Conservation (phyloP, 2,888 invertebrate species). For the Mythimna loreyi region DNA sequence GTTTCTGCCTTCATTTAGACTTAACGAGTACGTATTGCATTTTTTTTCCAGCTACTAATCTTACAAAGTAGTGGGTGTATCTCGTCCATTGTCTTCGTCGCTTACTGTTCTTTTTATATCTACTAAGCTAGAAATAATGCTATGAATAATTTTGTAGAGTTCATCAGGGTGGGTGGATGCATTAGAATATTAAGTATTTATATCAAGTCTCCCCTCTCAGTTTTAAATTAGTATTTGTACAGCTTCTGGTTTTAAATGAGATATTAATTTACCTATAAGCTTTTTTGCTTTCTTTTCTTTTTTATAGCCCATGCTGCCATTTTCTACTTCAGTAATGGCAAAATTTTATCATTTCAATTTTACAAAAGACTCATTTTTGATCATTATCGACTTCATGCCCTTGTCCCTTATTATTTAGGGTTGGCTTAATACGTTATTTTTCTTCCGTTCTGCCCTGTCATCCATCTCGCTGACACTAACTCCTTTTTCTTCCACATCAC, state of each 20-base stretch:
- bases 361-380: background rate
- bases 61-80: conserved; percentile 8
- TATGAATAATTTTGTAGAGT: conserved; percentile 1
- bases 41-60: conserved; percentile 13
- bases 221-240: background rate
- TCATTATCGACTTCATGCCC: too few species aligned
- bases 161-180: background rate
- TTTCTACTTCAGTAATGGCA: background rate
- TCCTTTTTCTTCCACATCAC: too few species aligned
- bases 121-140: background rate
- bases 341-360: background rate
- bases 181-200: background rate
- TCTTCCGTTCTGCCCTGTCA: too few species aligned
- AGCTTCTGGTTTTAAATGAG: background rate
- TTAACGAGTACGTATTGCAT: background rate
- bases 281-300: background rate
- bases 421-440: too few species aligned
- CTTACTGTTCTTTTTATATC: background rate
- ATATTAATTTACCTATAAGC: background rate
- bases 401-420: too few species aligned
- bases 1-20: background rate
- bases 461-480: too few species aligned
- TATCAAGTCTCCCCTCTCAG: background rate
- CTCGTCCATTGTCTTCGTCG: conserved; percentile 7
- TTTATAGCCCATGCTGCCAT: background rate